Percentiles rank a stretch among this genome's conserved stretches.
phyloP scores from a whole-genome alignment of 2,888 invertebrate genomes.

The Ophion slaviceki region DNA sequence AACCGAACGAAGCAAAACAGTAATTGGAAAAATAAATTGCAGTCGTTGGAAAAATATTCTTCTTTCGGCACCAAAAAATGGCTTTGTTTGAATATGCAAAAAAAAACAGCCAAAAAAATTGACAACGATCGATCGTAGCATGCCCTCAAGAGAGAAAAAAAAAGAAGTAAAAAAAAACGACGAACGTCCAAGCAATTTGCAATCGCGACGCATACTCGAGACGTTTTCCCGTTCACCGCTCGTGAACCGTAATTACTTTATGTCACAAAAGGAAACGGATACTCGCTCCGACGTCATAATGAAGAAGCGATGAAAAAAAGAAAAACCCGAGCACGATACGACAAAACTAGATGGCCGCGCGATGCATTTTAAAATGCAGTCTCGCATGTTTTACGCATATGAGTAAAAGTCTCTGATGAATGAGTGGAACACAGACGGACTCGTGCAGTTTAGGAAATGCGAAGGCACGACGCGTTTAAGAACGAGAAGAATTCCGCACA shows the following conservation, averaged over 20 bases:
- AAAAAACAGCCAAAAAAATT: background rate
- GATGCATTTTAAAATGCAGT: background rate
- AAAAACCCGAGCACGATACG: background rate
- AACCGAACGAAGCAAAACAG: too few relatives aligned
- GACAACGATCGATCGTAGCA: background rate
- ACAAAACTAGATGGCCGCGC: background rate
- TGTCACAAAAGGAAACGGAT: constrained; percentile 43
- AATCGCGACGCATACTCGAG: background rate
- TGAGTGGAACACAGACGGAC: background rate
- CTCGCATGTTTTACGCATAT: background rate
- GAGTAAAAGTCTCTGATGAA: background rate
- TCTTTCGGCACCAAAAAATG: background rate
- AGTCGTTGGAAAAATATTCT: background rate
- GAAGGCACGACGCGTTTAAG: constrained; percentile 36
- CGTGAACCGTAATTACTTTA: constrained; percentile 34
- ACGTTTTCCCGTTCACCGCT: constrained; percentile 43
- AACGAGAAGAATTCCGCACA: constrained; percentile 24
- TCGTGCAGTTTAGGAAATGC: background rate
- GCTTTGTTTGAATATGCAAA: background rate
- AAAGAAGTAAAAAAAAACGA: background rate
- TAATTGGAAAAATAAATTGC: background rate
- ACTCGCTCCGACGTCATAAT: constrained; percentile 44
- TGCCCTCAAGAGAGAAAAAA: background rate
- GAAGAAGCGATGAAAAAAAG: constrained; percentile 1
- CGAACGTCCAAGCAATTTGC: background rate